Evolutionary conservation across 2,797 vertebrate species (phyloP), one percentile per base, ranked within the genome.

Genomic region (Gallirallus australis): DNA sequence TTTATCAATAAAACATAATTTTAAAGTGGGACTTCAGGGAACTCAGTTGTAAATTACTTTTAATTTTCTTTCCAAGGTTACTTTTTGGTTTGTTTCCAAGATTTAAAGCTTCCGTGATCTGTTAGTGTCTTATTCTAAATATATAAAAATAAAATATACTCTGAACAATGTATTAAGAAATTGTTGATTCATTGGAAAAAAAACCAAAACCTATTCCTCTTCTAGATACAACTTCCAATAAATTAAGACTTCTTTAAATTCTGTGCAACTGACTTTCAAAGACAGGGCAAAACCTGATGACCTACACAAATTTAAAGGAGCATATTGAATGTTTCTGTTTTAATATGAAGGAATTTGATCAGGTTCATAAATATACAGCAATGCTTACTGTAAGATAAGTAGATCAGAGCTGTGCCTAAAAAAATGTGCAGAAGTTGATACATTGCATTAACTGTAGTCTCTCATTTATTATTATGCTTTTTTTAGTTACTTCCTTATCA

Each of bases 1-100:
- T 96, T 96, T 93, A 93, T 90, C 81, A 89, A 85, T 96, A 93
- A 97, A 97, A 86, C 64, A 90, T 65, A 40, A 90, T 61, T 90
- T 96, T 92, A 96, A 96, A 95, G 77, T 93, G 87, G 77, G 68
- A 85, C 82, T 93, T 94, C 91, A 91, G 86, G 56, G 66, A 96
- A 47, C 66, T 93, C 80, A 92, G 95, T 54, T 65, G 64, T 95
- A 96, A 95, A 96, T 82, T 97, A 86, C 47, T 89, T 96, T 96
- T 96, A 96, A 97, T 94, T 94, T 96, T 88, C 17, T 60, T 96
- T 92, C 42, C 42, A 45, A 45, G 42, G 42, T 45, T 45, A 45
- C 42, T 45, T 19, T 45, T 9, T 45, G 42, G 19, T 45, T 45
- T 45, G 42, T 45, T 45, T 45, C 42, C 42, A 45, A 45, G 42